A percentile compares a stretch with the other conserved stretches of the same genome.
These are phyloP conservation scores for Hylaea fasciaria DNA, from an alignment of 2,888 invertebrate species.

Conservation along the genomic window DNA sequence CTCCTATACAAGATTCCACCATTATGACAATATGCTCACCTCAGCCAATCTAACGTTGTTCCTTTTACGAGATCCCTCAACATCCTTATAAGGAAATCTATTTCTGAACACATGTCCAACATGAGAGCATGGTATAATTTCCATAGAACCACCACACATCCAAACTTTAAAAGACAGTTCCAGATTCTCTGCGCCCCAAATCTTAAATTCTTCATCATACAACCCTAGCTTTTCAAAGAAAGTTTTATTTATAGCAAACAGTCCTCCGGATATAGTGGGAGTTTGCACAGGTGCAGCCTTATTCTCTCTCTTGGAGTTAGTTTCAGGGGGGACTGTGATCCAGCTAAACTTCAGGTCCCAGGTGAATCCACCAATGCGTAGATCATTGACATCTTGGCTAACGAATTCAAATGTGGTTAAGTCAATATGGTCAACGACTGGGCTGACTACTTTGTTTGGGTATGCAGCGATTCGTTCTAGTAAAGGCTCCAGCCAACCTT, in stretches of 20 bases:
- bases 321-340: constrained; percentile 95
- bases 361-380: constrained; percentile 94
- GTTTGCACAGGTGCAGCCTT: constrained; percentile 94
- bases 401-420: constrained; percentile 95
- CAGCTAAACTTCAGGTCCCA: constrained; percentile 97
- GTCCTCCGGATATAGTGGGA: constrained; percentile 98
- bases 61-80: constrained; percentile 92
- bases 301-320: constrained; percentile 89
- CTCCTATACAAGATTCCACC: too few species aligned
- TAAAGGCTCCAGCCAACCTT: constrained; percentile 96
- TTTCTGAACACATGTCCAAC: constrained; percentile 99
- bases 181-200: constrained; percentile 99
- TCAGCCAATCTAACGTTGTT: constrained; percentile 97
- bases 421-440: constrained; percentile 96
- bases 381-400: constrained; percentile 88
- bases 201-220: constrained; percentile 98
- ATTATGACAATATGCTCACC: constrained; percentile 56
- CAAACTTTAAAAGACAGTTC: constrained; percentile 99
- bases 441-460: constrained; percentile 93
- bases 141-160: constrained; percentile 99
- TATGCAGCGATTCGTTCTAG: constrained; percentile 91
- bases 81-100: constrained; percentile 96
- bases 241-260: constrained; percentile 95
- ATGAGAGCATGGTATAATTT: constrained; percentile 99
- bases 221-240: constrained; percentile 97